phyloP scores from a whole-genome alignment of 2,113 vertebrate genomes.

The Corythornis madagascariensis region DNA sequence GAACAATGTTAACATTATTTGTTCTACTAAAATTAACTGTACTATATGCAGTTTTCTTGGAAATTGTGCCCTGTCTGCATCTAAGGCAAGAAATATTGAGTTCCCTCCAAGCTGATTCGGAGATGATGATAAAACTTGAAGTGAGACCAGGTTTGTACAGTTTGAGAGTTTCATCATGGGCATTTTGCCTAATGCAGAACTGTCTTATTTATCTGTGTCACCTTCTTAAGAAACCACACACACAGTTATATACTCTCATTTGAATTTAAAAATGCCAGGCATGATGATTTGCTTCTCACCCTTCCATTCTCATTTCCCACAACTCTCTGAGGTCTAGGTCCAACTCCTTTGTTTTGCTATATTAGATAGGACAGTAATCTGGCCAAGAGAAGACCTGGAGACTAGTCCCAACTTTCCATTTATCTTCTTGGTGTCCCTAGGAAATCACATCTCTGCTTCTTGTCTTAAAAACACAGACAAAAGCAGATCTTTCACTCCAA shows the following conservation, averaged over 20 bases:
- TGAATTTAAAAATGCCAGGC: background rate
- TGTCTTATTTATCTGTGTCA: background rate
- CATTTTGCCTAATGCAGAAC: background rate
- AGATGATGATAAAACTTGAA: background rate
- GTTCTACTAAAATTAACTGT: background rate
- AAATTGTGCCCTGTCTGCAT: background rate
- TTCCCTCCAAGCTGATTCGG: background rate
- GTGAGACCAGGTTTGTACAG: background rate
- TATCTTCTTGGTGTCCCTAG: background rate
- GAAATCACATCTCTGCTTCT: background rate
- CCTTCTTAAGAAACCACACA: background rate
- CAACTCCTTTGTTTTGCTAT: background rate
- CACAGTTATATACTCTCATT: background rate
- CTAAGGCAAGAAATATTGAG: background rate
- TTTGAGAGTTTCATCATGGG: background rate
- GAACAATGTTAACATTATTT: background rate
- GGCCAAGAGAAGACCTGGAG: background rate
- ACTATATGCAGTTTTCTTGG: background rate
- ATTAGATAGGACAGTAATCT: background rate
- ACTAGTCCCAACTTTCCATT: background rate
- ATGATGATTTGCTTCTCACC: background rate
- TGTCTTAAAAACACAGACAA: background rate
- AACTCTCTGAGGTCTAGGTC: background rate
- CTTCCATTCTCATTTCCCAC: background rate
- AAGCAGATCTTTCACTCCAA: background rate